Evolutionary conservation across 2,888 invertebrate genomes (phyloP).

Genomic region (Dryocosmus kuriphilus): DNA sequence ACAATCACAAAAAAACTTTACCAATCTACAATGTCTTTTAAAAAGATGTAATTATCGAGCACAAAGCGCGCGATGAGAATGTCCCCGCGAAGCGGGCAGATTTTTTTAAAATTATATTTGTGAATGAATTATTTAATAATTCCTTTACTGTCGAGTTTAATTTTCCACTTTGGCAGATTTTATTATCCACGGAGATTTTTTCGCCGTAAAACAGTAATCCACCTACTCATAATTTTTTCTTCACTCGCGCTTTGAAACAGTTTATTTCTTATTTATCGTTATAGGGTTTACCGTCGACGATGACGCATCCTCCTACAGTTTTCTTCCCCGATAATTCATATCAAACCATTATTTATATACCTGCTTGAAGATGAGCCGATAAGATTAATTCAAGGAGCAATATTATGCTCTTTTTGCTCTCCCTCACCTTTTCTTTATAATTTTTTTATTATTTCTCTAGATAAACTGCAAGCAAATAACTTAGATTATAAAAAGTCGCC

Average conservation of each 20-base stretch:
- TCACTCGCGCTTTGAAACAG: neutral
- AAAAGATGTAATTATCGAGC: too few species aligned
- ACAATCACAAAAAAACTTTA: too few species aligned
- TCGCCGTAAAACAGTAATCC: constrained; percentile 3
- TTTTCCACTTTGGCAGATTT: constrained; percentile 18
- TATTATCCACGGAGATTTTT: neutral
- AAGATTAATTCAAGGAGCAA: constrained; percentile 9
- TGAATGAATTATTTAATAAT: neutral
- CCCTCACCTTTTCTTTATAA: neutral
- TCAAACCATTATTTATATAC: constrained; percentile 29
- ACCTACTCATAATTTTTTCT: constrained; percentile 24
- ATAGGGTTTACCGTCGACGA: constrained; percentile 18
- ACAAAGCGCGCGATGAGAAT: too few species aligned
- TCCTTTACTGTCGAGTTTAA: neutral
- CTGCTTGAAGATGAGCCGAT: neutral
- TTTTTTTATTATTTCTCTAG: neutral
- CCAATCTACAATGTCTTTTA: too few species aligned
- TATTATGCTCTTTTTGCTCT: neutral
- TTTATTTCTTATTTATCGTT: constrained; percentile 31
- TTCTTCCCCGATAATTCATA: constrained; percentile 16
- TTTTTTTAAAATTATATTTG: too few species aligned
- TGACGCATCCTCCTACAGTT: constrained; percentile 15
- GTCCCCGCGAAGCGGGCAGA: too few species aligned
- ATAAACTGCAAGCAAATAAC: neutral
- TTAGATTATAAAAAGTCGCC: too few species aligned